Evolutionary conservation across 92 coral and sea anemone genomes (phyloP), one percentile per base, ranked within the genome.

Genomic region (Actinernus sp.): DNA sequence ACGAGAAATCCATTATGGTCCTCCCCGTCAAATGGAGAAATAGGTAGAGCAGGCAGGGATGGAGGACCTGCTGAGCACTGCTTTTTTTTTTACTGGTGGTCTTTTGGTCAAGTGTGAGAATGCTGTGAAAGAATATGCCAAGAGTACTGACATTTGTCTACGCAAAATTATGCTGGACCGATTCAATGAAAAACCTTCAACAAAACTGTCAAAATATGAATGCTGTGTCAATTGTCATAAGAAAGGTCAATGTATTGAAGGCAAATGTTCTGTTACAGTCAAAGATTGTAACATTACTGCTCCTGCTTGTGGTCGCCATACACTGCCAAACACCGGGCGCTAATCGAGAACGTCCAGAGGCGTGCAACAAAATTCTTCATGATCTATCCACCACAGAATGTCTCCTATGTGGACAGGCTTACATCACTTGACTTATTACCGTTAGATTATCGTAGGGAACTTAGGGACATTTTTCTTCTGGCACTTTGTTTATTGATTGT

Each of bases 51-150:
- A 11, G 75, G 75, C 2, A 18, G 75, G 7, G 75, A 54, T 22
- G 46, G 41, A n/a, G 19, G 24, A 1, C 64, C 63, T 7, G 75
- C 75, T 1, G 7, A n/a, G n/a, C n/a, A n/a, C n/a, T n/a, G n/a
- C n/a, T n/a, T n/a, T n/a, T n/a, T 16, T 61, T 26, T 73, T 41
- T 62, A 21, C 55, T 8, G 84, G 63, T 2, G 26, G n/a, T 21
- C 58, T 16, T 83, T 14, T 87, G 3, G 58, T 63, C 16, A 81
- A 76, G 30, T 81, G 93, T 62, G 81, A 65, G 37, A 45, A 49
- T 37, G 12, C 61, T 14, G 49, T 78, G 17, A 78, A 62, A 17
- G 52, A 78, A 0, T 77, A 63, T 56, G 60, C 74, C 4, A 49
- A 58, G 7, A 58, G 72, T 65, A 68, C 43, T 9, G 36, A 37